A percentile compares a stretch with the other conserved stretches of the same genome.
phyloP scores from a whole-genome alignment of 2,113 vertebrate genomes.

The Prolemur simus region DNA sequence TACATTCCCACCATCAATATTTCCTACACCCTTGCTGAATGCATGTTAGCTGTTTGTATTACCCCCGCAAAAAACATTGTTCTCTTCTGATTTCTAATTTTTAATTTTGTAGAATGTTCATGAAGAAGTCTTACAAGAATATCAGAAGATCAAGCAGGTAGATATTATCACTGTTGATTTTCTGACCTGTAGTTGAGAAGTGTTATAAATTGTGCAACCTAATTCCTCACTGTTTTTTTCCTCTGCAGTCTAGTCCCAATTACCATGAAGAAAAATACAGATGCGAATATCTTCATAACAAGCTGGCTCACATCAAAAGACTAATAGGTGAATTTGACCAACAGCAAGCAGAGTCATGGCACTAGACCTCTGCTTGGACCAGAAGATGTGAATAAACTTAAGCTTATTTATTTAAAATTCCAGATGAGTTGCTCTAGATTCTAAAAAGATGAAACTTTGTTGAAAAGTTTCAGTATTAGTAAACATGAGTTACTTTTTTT shows the following conservation, averaged over 20 bases:
- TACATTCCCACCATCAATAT: background rate
- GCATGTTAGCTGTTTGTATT: background rate
- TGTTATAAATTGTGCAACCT: background rate
- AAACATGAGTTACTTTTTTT: slow-evolving; percentile 73
- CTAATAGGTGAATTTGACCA: slow-evolving; percentile 91
- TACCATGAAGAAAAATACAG: slow-evolving; percentile 91
- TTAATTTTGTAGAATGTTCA: slow-evolving; percentile 86
- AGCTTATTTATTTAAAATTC: slow-evolving; percentile 84
- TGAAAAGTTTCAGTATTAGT: slow-evolving; percentile 82
- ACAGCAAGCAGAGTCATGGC: slow-evolving; percentile 84
- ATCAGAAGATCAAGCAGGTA: slow-evolving; percentile 91
- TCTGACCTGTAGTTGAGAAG: background rate
- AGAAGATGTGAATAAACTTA: slow-evolving; percentile 80
- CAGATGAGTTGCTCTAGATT: slow-evolving; percentile 78
- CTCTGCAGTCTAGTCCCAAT: slow-evolving; percentile 88
- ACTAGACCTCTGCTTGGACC: slow-evolving; percentile 77
- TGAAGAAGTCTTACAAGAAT: slow-evolving; percentile 91
- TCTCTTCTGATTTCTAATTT: slow-evolving; percentile 49
- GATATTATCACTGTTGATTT: slow-evolving; percentile 12
- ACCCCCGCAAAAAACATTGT: background rate
- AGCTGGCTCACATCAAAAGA: slow-evolving; percentile 93
- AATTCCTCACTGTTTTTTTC: slow-evolving; percentile 28
- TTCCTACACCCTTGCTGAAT: background rate
- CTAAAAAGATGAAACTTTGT: slow-evolving; percentile 76
- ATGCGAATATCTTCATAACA: slow-evolving; percentile 94